Conservation (phyloP, 2,888 invertebrate species). For the Torymus aiolomorphi region DNA sequence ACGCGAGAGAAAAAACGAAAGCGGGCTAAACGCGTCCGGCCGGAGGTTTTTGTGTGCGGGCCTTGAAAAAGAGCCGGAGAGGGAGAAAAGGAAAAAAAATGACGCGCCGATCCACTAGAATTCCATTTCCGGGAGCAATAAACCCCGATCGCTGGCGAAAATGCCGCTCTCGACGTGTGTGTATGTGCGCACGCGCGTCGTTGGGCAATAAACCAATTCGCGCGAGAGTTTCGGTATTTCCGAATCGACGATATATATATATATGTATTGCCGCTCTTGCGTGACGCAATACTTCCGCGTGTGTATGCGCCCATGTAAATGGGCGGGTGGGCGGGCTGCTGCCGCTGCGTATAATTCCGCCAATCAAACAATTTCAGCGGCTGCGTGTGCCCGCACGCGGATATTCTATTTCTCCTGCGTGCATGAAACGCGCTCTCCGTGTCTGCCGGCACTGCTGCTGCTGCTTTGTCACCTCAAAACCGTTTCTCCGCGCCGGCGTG, state of each 20-base stretch:
- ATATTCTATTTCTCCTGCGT: constrained; percentile 14
- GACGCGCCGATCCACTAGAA: constrained; percentile 56
- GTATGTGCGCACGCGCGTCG: constrained; percentile 36
- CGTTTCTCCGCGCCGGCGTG: neutral
- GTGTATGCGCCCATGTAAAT: constrained; percentile 20
- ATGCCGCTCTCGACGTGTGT: constrained; percentile 29
- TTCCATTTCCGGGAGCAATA: constrained; percentile 68
- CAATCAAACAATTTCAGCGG: constrained; percentile 56
- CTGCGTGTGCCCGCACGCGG: constrained; percentile 27
- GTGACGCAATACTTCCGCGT: constrained; percentile 24
- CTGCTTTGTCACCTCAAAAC: constrained; percentile 7
- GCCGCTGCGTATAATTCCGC: constrained; percentile 47
- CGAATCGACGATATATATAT: constrained; percentile 45
- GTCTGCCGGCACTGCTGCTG: neutral
- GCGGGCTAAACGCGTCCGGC: neutral
- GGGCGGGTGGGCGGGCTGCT: constrained; percentile 41
- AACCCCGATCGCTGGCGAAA: constrained; percentile 61
- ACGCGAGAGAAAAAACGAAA: neutral
- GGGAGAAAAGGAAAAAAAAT: neutral
- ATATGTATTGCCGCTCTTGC: neutral
- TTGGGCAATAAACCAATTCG: constrained; percentile 67
- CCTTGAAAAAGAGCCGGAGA: neutral
- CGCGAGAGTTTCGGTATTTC: constrained; percentile 59
- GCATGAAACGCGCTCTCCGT: neutral
- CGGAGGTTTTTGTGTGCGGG: constrained; percentile 14